phyloP scores from a whole-genome alignment of 1,140 invertebrate species.

The Amphibalanus amphitrite region DNA sequence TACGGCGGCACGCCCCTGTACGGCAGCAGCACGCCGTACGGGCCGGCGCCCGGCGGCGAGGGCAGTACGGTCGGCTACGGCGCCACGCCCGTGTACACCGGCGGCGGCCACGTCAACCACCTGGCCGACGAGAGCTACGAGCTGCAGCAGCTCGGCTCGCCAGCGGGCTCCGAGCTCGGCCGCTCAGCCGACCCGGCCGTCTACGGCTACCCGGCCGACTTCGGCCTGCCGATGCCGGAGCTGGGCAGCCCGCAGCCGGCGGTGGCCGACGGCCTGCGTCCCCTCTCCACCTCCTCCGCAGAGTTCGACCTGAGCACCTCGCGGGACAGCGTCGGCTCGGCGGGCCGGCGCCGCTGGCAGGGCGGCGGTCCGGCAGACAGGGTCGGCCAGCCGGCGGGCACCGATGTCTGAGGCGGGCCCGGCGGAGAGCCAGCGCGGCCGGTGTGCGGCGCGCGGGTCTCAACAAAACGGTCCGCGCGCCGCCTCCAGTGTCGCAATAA shows the following conservation, averaged over 20 bases:
- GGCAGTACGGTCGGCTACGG: too few species aligned
- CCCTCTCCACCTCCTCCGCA: neutral
- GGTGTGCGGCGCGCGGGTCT: too few species aligned
- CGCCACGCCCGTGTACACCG: neutral
- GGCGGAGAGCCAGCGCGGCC: too few species aligned
- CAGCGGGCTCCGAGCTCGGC: slow-evolving; percentile 29
- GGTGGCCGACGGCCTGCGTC: neutral
- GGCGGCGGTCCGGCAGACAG: too few species aligned
- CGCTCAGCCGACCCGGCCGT: slow-evolving; percentile 17
- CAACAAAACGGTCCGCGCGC: too few species aligned
- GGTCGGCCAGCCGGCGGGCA: neutral
- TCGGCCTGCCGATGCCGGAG: slow-evolving; percentile 47
- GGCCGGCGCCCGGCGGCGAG: neutral
- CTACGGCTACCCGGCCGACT: slow-evolving; percentile 49
- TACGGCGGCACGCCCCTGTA: neutral
- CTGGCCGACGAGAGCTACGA: slow-evolving; percentile 42
- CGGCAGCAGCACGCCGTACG: neutral
- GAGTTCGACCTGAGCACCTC: neutral
- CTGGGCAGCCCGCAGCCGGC: neutral
- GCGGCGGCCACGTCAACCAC: slow-evolving; percentile 40
- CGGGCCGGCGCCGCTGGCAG: neutral
- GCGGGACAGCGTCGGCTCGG: neutral
- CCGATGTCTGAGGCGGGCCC: neutral
- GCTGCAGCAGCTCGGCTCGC: slow-evolving; percentile 67
- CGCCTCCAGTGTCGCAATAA: neutral